These are phyloP conservation scores for Holothuria leucospilota DNA, from an alignment of 53 echinoderm and acorn worm genomes.

Conservation along the genomic window DNA sequence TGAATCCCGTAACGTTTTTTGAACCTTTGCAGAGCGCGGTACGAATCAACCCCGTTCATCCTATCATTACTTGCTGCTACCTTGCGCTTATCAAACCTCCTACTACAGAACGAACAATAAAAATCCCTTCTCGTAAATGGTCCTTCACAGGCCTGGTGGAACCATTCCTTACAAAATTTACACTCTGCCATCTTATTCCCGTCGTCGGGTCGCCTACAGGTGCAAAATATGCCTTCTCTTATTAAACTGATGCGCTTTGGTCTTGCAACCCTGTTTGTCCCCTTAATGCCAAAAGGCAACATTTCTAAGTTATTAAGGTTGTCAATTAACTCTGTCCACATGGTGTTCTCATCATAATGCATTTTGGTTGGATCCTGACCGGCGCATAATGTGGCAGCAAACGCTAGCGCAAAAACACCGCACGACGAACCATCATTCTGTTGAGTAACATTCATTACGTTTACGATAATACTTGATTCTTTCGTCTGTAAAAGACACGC, in stretches of 20 bases:
- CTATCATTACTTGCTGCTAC: neutral
- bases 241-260: too few species aligned
- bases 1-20: constrained; percentile 5
- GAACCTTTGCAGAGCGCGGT: neutral
- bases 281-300: constrained; percentile 11
- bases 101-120: constrained; percentile 6
- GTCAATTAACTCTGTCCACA: constrained; percentile 2
- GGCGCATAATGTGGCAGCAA: constrained; percentile 16
- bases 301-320: neutral
- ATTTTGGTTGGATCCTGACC: constrained; percentile 17
- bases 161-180: constrained; percentile 34
- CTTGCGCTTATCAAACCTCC: constrained; percentile 1
- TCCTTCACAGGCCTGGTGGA: constrained; percentile 6
- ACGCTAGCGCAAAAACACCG: constrained; percentile 39
- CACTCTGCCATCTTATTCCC: constrained; percentile 17
- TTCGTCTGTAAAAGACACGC: constrained; percentile 28
- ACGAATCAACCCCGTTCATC: neutral
- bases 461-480: neutral
- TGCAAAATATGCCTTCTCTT: too few species aligned
- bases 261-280: too few species aligned
- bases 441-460: constrained; percentile 21
- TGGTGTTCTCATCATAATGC: constrained; percentile 13
- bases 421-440: constrained; percentile 16
- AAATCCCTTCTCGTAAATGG: neutral
- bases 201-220: constrained; percentile 38